Conservation (phyloP, 2,888 invertebrate species). For the Cyrtodaria siliqua region DNA sequence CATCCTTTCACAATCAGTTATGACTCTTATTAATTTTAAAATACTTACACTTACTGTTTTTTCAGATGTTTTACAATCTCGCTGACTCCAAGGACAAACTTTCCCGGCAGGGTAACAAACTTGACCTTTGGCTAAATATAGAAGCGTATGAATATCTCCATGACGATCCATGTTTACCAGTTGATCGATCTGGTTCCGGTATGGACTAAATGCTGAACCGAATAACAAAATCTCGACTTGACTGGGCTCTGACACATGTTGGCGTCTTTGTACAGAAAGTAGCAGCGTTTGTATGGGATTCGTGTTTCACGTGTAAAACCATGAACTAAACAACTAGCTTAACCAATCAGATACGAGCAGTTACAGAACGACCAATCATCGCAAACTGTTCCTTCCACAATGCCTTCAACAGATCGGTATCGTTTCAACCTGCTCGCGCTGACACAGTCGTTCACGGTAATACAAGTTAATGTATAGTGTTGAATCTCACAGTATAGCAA, state of each 20-base stretch:
- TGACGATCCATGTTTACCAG: constrained; percentile 72
- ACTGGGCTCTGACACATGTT: constrained; percentile 69
- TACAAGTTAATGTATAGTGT: too few relatives aligned
- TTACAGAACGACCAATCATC: constrained; percentile 71
- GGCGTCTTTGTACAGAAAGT: constrained; percentile 73
- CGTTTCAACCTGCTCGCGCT: constrained; percentile 74
- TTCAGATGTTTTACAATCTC: constrained; percentile 61
- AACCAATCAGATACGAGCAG: constrained; percentile 63
- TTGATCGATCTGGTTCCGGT: constrained; percentile 69
- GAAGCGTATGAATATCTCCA: constrained; percentile 76
- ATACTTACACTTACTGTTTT: too few relatives aligned
- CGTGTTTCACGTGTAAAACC: constrained; percentile 75
- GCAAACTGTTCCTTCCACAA: constrained; percentile 78
- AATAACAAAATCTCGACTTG: constrained; percentile 72
- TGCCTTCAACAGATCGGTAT: constrained; percentile 71
- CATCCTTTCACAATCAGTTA: too few relatives aligned
- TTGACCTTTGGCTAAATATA: constrained; percentile 76
- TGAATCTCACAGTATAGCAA: too few relatives aligned
- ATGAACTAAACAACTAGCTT: constrained; percentile 52
- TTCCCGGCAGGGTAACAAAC: constrained; percentile 13
- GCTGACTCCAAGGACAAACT: constrained; percentile 41
- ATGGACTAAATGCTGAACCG: constrained; percentile 65
- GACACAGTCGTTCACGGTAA: constrained; percentile 74
- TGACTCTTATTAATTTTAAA: too few relatives aligned
- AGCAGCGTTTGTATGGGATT: constrained; percentile 77